Percentiles rank a stretch among this genome's conserved stretches.
These are phyloP conservation scores for Quiscalus mexicanus DNA, from an alignment of 2,113 vertebrate genomes.

Conservation along the genomic window DNA sequence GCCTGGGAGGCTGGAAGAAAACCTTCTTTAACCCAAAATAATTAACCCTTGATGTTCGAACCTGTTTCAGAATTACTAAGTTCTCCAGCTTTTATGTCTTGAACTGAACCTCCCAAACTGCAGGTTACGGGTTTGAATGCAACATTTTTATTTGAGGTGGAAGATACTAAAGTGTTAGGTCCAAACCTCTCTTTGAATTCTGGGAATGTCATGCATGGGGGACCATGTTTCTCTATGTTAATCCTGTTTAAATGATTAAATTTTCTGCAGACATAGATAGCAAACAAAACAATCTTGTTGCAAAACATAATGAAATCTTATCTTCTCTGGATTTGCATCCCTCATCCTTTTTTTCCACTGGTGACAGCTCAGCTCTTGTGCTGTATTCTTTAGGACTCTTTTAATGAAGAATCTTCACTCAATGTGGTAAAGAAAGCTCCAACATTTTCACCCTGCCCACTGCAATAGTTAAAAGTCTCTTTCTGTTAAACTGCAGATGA, in stretches of 20 bases:
- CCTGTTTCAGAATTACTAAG: not conserved
- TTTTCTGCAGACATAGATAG: not conserved
- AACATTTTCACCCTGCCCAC: not conserved
- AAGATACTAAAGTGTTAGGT: not conserved
- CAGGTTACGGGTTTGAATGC: not conserved
- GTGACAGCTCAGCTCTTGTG: not conserved
- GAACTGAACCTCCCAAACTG: not conserved
- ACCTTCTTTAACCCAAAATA: not conserved
- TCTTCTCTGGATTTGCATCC: not conserved
- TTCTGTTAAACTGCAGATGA: not conserved
- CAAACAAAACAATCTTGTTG: not conserved
- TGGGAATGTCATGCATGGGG: not conserved
- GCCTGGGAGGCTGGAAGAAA: not conserved
- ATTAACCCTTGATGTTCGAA: not conserved
- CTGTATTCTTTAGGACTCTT: not conserved
- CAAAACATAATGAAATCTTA: not conserved
- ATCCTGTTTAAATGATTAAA: not conserved
- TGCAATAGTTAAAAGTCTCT: not conserved
- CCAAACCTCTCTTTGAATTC: not conserved
- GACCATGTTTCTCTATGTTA: not conserved
- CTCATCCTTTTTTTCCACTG: not conserved
- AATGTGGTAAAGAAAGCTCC: not conserved
- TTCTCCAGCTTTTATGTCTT: not conserved
- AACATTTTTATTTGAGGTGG: not conserved
- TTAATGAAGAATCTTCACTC: not conserved